A percentile compares a stretch with the other conserved stretches of the same genome.
These are phyloP conservation scores for Nymphalis polychloros DNA, from an alignment of 2,888 invertebrate species.

Conservation along the genomic window DNA sequence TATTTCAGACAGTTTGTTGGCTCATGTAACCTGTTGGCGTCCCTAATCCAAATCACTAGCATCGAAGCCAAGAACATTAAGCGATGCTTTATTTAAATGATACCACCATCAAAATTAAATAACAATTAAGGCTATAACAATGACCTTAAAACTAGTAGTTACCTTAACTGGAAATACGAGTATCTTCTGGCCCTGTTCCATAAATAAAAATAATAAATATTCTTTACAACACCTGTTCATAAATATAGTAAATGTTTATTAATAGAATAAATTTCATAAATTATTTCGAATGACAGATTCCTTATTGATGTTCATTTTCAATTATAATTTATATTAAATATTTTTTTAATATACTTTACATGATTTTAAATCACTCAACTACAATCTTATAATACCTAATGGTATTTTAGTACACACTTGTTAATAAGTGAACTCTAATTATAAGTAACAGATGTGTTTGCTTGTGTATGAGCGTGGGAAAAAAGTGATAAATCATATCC, in stretches of 20 bases:
- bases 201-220: slow-evolving; percentile 19
- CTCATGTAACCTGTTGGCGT: slow-evolving; percentile 68
- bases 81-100: slow-evolving; percentile 25
- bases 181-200: slow-evolving; percentile 32
- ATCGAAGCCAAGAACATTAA: slow-evolving; percentile 35
- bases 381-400: neutral
- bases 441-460: slow-evolving; percentile 16
- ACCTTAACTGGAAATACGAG: slow-evolving; percentile 41
- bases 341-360: neutral
- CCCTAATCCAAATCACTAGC: slow-evolving; percentile 37
- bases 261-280: slow-evolving; percentile 3
- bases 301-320: neutral
- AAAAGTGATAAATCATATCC: slow-evolving; percentile 1
- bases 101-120: slow-evolving; percentile 19
- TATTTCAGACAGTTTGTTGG: slow-evolving; percentile 50
- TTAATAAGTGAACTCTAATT: slow-evolving; percentile 6
- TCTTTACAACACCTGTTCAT: slow-evolving; percentile 9
- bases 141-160: slow-evolving; percentile 41
- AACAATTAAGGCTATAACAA: slow-evolving; percentile 27
- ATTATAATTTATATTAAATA: neutral
- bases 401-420: neutral
- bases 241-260: slow-evolving; percentile 1
- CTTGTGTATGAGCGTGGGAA: slow-evolving; percentile 13
- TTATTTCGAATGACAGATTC: neutral
- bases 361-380: neutral